Conservation (phyloP, 2,797 vertebrate species). For the Ceryle rudis region DNA sequence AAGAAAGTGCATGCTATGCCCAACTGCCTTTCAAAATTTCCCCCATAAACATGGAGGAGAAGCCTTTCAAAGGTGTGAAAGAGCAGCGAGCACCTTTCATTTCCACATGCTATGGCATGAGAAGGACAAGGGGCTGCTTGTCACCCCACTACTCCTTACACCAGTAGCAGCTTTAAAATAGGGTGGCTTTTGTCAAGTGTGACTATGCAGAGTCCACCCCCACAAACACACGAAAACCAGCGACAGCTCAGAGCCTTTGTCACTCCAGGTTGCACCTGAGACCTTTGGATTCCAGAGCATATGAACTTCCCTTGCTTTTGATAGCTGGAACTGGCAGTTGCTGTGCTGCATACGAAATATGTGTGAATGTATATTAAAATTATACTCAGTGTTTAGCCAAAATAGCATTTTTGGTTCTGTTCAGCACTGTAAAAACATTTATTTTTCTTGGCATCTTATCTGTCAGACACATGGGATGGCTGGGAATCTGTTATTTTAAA, state of each 20-base stretch:
- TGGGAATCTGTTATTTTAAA: slow-evolving; percentile 70
- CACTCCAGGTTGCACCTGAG: background rate
- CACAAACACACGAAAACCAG: background rate
- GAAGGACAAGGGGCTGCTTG: background rate
- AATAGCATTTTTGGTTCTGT: slow-evolving; percentile 11
- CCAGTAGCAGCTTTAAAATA: background rate
- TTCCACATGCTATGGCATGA: background rate
- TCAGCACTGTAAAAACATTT: slow-evolving; percentile 10
- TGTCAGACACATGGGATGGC: slow-evolving; percentile 51
- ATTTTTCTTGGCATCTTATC: slow-evolving; percentile 8
- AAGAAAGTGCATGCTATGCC: background rate
- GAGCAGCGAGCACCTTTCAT: background rate
- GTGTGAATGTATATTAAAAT: slow-evolving; percentile 33
- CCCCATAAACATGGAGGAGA: background rate
- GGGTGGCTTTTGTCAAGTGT: background rate
- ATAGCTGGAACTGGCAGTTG: slow-evolving; percentile 2
- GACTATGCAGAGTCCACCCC: background rate
- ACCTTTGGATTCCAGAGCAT: background rate
- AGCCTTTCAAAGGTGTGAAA: background rate
- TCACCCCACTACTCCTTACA: background rate
- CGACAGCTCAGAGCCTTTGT: background rate
- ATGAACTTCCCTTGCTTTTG: background rate
- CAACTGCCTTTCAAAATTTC: background rate
- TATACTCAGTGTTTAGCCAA: slow-evolving; percentile 24
- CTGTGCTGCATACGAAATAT: background rate